Percentiles rank a stretch among this genome's conserved stretches.
phyloP scores from a whole-genome alignment of 2,797 vertebrate species.

The Anniella stebbinsi region DNA sequence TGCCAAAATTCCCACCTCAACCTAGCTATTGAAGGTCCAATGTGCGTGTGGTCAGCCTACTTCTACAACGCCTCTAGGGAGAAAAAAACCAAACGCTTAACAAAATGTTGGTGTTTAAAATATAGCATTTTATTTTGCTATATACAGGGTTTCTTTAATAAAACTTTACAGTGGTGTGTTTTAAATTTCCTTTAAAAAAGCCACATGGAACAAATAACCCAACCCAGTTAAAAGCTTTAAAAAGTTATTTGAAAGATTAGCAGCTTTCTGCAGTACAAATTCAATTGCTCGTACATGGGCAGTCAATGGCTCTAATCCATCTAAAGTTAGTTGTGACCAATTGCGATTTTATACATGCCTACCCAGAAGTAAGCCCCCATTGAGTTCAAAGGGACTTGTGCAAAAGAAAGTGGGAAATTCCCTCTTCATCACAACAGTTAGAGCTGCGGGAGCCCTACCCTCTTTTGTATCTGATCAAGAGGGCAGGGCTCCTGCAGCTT shows the following conservation, averaged over 20 bases:
- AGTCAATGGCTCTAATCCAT: neutral
- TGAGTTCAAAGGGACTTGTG: neutral
- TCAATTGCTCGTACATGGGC: neutral
- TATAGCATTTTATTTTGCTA: constrained; percentile 69
- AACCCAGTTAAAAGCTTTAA: neutral
- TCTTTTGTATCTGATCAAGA: too few relatives aligned
- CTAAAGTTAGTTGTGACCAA: neutral
- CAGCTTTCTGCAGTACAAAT: neutral
- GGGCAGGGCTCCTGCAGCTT: too few relatives aligned
- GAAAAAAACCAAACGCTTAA: neutral
- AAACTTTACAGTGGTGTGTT: constrained; percentile 50
- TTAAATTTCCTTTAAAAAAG: neutral
- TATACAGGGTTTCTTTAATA: constrained; percentile 53
- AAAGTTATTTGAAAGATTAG: neutral
- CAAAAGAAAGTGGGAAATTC: neutral
- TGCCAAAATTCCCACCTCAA: neutral
- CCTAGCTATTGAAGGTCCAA: neutral
- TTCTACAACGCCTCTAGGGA: neutral
- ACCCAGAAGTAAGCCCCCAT: neutral
- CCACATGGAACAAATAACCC: neutral
- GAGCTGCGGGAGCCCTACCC: too few relatives aligned
- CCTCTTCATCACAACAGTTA: too few relatives aligned
- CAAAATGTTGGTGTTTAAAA: constrained; percentile 53
- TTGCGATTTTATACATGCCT: neutral
- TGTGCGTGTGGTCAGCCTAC: too few relatives aligned